phyloP scores from a whole-genome alignment of 2,888 invertebrate genomes.

The Trimorus sp. region DNA sequence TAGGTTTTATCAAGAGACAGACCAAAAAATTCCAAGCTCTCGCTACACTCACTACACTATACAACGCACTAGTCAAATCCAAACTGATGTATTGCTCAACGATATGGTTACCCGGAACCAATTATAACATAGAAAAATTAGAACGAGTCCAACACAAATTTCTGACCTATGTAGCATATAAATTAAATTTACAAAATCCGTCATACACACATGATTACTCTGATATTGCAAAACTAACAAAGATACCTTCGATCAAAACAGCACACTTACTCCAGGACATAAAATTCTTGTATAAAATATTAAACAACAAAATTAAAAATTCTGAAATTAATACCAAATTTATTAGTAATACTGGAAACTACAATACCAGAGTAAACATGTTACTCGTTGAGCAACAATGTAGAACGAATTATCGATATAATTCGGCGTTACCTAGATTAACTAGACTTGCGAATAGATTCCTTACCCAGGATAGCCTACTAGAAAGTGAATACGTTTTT shows the following conservation, averaged over 20 bases:
- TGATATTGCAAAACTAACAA: neutral
- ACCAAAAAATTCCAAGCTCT: constrained; percentile 7
- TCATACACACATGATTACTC: constrained; percentile 20
- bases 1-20: constrained; percentile 37
- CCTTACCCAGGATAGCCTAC: too few relatives aligned
- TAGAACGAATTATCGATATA: too few relatives aligned
- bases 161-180: constrained; percentile 20
- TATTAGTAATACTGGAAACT: too few relatives aligned
- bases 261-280: neutral
- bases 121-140: neutral
- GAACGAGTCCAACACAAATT: constrained; percentile 36
- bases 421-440: too few relatives aligned
- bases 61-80: constrained; percentile 31
- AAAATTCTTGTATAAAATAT: constrained; percentile 4
- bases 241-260: constrained; percentile 7
- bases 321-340: too few relatives aligned
- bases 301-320: neutral
- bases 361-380: too few relatives aligned
- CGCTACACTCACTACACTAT: constrained; percentile 12
- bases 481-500: too few relatives aligned
- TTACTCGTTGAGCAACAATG: too few relatives aligned
- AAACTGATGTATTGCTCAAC: constrained; percentile 26
- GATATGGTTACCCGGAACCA: constrained; percentile 17
- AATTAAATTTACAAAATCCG: constrained; percentile 17
- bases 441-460: too few relatives aligned